Evolutionary conservation across 37 sponge, comb jelly and placozoan species (phyloP), one percentile per base, ranked within the genome.

Genomic region (Ianthella basta): DNA sequence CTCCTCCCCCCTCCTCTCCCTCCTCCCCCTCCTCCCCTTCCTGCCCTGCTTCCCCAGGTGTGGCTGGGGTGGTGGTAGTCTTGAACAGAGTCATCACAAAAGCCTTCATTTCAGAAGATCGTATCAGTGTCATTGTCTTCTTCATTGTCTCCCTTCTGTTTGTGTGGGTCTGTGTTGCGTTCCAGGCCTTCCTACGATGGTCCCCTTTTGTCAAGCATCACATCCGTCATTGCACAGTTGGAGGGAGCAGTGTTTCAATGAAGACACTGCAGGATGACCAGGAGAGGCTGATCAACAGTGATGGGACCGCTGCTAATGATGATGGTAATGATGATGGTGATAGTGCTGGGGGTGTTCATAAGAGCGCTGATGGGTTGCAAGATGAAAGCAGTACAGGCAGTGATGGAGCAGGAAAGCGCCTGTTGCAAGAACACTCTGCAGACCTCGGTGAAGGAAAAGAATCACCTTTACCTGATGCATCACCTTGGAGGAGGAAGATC

Each of bases 41-140:
- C 50, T 8, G 3, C 65, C 24, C 65, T 10, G 10, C 12, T 12
- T 13, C 55, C 38, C 25, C 54, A 83, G 84, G 84, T 86, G 88
- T 89, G 25, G 90, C 94, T 57, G 94, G 94, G 37, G 63, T 91
- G 44, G 65, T 88, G 0, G 92, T 89, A 40, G 84, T 88, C 21
- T 44, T 91, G 44, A 86, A 82, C 80, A 50, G 97, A 54, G 73
- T 96, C 63, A 36, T 96, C 57, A 96, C 97, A 13, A 96, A 93
- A 56, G 75, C 80, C 1, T 41, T 94, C 0, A 55, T 88, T 23
- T 34, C 27, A 34, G 80, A 86, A 13, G 86, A 89, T 60, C 44
- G 90, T 25, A 55, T 82, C 40, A 88, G 95, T 10, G 78, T 88
- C 6, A 84, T 91, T 50, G 74, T 82, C n/a, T 96, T 96, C 91